phyloP scores from a whole-genome alignment of 1,140 invertebrate genomes.

The Eupeodes corollae region DNA sequence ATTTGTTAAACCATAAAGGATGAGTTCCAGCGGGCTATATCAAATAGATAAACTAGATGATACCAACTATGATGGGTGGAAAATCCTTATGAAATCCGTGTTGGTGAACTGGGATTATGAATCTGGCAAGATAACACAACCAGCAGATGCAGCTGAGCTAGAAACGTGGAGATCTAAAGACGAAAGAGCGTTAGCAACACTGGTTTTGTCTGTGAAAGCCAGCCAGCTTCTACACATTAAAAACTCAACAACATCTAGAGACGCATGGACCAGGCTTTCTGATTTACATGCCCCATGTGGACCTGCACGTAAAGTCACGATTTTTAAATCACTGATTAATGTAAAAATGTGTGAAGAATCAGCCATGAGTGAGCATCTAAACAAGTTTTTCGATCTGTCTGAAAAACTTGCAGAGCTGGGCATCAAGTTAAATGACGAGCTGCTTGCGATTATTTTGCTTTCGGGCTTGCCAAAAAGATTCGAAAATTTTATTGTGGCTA shows the following conservation, averaged over 20 bases:
- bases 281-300: conserved; percentile 3
- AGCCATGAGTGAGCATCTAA: not conserved
- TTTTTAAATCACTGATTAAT: conserved; percentile 1
- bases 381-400: not conserved
- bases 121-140: too few relatives aligned
- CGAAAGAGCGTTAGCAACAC: conserved; percentile 3
- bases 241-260: not conserved
- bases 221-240: conserved; percentile 1
- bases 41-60: conserved; percentile 7
- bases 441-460: conserved; percentile 3
- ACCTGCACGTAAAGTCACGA: conserved; percentile 1
- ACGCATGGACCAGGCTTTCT: not conserved
- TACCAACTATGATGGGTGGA: conserved; percentile 4
- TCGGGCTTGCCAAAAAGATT: conserved; percentile 1
- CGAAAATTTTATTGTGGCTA: conserved; percentile 6
- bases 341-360: not conserved
- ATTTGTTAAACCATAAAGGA: not conserved
- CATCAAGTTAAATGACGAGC: conserved; percentile 1
- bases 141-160: too few relatives aligned
- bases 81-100: conserved; percentile 3
- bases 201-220: conserved; percentile 1
- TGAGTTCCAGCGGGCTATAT: not conserved
- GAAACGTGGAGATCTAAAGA: not conserved
- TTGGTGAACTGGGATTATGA: not conserved
- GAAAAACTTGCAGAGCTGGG: conserved; percentile 3